Base-by-base conservation (phyloP, 1,140 invertebrate genomes). In the Drosophila pruinosa region DNA sequence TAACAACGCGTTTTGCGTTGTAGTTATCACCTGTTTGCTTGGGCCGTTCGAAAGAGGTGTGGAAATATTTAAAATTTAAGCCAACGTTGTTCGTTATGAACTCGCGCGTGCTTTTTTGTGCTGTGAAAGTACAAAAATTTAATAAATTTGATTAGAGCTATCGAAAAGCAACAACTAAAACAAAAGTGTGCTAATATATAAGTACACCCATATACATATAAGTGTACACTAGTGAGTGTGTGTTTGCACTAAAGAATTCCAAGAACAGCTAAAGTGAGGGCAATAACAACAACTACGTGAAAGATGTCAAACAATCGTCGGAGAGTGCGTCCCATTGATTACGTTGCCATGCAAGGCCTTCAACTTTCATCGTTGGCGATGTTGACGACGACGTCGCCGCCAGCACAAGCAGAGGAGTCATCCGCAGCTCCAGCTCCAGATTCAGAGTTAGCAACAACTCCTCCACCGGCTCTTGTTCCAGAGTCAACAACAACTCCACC, bases 321-420 rank as follows among this genome's bases (percentile, higher is more conserved):
- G 36, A 82, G 72, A 73, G 72, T 78, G 57, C 82, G 83, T 53
- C 76, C 82, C 17, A 78, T 88, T 75, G 82, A 88, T 75, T 88
- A 82, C 45, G 71, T 72, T 21, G 83, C 75, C 22, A 71, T 86
- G 17, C 76, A 85, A 65, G 63, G 72, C 17, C 48, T 81, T 52
- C 68, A 63, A 34, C 58, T 80, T 14, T 57, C 64, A 47, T 38
- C 50, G 47, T 14, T 34, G 19, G 12, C 58, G 19, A 38, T 24
- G 15, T 6, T 12, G 47, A 22, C 43, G 41, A 19, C 48, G 24
- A 65, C 36, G 50, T 72, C 77, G 70, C 73, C 73, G 64, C 48
- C 68, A 56, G 52, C 76, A 34, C 62, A 45, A 53, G 8, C 50
- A 14, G 34, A 59, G 43, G 31, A 39, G 12, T 21, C 36, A 39